Conservation (phyloP, 2,888 invertebrate genomes). For the Limenitis camilla region DNA sequence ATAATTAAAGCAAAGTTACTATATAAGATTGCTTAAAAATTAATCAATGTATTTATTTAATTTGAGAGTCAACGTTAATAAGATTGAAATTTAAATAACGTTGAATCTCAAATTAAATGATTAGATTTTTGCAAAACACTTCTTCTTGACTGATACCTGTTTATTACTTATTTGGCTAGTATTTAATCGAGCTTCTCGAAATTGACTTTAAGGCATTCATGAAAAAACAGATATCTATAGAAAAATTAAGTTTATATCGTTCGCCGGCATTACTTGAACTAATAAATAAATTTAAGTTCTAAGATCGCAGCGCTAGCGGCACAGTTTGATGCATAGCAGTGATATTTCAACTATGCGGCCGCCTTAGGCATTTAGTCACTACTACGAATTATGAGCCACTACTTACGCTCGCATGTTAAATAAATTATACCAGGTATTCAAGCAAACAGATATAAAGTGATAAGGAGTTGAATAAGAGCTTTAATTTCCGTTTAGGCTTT, state of each 20-base stretch:
- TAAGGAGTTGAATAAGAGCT: conserved; percentile 16
- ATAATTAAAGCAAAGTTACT: too few relatives aligned
- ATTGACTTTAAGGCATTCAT: too few relatives aligned
- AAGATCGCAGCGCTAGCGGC: conserved; percentile 21
- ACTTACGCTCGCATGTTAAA: conserved; percentile 19
- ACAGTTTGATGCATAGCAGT: conserved; percentile 21
- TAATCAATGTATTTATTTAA: too few relatives aligned
- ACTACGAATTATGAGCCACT: conserved; percentile 23
- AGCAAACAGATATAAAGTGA: conserved; percentile 18
- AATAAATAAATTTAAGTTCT: conserved; percentile 14
- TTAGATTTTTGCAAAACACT: too few relatives aligned
- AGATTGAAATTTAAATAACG: too few relatives aligned
- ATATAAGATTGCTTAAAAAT: too few relatives aligned
- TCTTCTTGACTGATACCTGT: too few relatives aligned
- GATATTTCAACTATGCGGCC: conserved; percentile 25
- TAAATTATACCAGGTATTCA: conserved; percentile 12
- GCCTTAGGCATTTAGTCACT: conserved; percentile 20
- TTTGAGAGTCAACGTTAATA: too few relatives aligned
- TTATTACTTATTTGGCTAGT: too few relatives aligned
- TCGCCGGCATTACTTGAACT: conserved; percentile 7
- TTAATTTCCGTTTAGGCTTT: conserved; percentile 27
- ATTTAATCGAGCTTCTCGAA: too few relatives aligned
- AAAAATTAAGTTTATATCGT: background rate
- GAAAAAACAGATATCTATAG: background rate
- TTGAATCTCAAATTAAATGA: too few relatives aligned